phyloP scores from a whole-genome alignment of 2,113 vertebrate species.

The Gulo gulo region DNA sequence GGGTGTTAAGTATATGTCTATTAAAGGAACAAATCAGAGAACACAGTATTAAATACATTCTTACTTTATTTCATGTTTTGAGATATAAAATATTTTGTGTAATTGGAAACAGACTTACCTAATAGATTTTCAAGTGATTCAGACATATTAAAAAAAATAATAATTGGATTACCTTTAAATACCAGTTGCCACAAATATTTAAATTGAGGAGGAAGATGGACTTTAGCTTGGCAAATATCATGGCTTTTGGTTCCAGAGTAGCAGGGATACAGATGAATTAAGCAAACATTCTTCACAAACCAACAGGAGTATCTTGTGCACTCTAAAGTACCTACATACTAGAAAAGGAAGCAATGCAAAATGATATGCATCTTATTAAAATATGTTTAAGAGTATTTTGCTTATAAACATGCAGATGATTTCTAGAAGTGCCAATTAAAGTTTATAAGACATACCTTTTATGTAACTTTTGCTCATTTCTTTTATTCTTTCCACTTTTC shows the following conservation, averaged over 20 bases:
- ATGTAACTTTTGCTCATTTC: background rate
- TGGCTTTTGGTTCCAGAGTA: constrained; percentile 83
- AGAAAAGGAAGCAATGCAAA: constrained; percentile 39
- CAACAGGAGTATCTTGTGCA: constrained; percentile 86
- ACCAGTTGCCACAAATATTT: constrained; percentile 79
- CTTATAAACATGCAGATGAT: background rate
- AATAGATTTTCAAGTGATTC: background rate
- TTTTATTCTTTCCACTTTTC: background rate
- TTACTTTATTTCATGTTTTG: background rate
- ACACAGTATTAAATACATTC: background rate
- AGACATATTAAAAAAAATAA: background rate
- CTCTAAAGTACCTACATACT: constrained; percentile 86
- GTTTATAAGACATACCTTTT: background rate
- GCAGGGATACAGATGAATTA: constrained; percentile 82
- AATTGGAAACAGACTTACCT: background rate
- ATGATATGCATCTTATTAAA: background rate
- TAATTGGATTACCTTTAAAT: constrained; percentile 83
- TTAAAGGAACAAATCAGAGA: background rate
- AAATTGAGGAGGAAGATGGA: constrained; percentile 71
- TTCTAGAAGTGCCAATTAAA: background rate
- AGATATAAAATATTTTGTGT: background rate
- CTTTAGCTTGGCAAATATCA: constrained; percentile 77
- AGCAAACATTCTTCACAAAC: constrained; percentile 82
- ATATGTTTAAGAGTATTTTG: background rate
- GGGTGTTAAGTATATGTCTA: background rate